Base-by-base conservation (phyloP, 2,113 vertebrate genomes). In the Jaculus jaculus region DNA sequence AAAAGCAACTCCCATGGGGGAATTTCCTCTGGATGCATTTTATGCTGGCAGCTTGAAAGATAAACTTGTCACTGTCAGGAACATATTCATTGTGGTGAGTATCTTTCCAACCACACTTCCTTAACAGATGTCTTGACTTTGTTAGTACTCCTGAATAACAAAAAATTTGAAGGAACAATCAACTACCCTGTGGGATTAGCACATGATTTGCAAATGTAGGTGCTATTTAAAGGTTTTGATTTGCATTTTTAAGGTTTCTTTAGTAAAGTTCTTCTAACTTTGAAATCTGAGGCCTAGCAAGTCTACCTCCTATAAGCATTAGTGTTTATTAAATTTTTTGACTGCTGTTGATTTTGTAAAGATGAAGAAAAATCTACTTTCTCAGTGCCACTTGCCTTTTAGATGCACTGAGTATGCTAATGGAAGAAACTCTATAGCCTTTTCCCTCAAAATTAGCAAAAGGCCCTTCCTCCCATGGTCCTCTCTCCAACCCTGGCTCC, bases 41-140 rank as follows among this genome's bases (percentile, higher is more conserved):
- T 77, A 54, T 47, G 65, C 42, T 21, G 83, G 90, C 88, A 80
- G 30, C 73, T 73, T 95, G 13, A 18, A 93, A 94, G 91, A 94
- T 89, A 93, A 95, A 84, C 32, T 74, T 93, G 86, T 95, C 84
- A 87, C 77, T 84, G 93, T 92, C 89, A 92, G 65, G 73, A 82
- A 95, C 91, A 87, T 85, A 77, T 65, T 84, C 80, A 61, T 58
- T 73, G 10, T 78, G 72, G 65, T 39, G 82, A 68, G 81, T 97
- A 94, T 93, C 95, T 94, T 89, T 71, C 60, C 24, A 63, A 34
- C 78, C 95, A 96, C 51, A 87, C 86, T 97, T 97, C 94, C 91
- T 81, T 92, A 88, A 87, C 73, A 94, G 78, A 93, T 96, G 89
- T 86, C 58, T 86, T 54, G 63, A 88, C 58, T 84, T 71, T 89